Evolutionary conservation across 2,113 vertebrate genomes (phyloP).

Genomic region (Pangasianodon hypophthalmus): DNA sequence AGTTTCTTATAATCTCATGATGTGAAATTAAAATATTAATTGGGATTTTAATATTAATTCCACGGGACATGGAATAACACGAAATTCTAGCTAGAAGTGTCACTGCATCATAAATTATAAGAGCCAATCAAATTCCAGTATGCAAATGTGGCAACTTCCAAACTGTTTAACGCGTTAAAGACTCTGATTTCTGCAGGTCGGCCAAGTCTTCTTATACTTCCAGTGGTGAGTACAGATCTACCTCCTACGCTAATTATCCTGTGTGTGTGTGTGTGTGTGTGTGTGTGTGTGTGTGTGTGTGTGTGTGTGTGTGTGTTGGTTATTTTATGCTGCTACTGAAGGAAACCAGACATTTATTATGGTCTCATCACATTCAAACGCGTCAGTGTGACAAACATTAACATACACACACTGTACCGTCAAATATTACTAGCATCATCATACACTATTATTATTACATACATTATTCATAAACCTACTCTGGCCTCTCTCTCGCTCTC

Average conservation of each 20-base stretch:
- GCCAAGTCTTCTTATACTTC: conserved; percentile 96
- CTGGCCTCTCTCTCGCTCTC: neutral
- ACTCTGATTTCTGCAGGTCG: conserved; percentile 77
- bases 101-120: neutral
- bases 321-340: neutral
- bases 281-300: no score
- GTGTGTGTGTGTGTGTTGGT: neutral
- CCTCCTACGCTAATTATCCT: neutral
- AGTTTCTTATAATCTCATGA: neutral
- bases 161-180: neutral
- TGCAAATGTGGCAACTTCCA: neutral
- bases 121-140: neutral
- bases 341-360: neutral
- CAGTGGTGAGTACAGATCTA: conserved; percentile 88
- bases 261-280: neutral
- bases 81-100: neutral
- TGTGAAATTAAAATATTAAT: neutral
- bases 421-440: neutral
- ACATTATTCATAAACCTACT: neutral
- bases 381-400: neutral
- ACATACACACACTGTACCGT: neutral
- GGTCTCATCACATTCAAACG: neutral
- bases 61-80: neutral
- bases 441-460: neutral
- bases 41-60: no score